phyloP scores from a whole-genome alignment of 2,888 invertebrate genomes.

The Lasioglossum morio region DNA sequence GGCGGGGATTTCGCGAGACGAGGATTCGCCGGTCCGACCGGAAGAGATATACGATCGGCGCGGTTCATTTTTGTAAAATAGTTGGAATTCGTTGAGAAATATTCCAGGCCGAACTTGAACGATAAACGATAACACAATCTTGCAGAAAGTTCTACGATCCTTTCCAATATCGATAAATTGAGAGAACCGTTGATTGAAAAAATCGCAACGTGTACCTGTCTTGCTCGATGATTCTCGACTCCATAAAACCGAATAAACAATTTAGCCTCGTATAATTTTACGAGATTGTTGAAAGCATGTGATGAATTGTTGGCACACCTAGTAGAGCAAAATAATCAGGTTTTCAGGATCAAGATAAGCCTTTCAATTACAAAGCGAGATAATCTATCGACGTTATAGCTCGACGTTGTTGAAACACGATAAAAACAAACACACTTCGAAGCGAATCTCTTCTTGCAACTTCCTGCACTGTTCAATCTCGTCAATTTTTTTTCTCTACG shows the following conservation, averaged over 20 bases:
- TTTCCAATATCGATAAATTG: not conserved
- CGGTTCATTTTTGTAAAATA: too few species aligned
- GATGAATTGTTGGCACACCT: not conserved
- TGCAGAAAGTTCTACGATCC: not conserved
- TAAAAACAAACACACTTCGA: not conserved
- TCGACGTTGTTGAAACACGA: not conserved
- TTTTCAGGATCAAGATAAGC: not conserved
- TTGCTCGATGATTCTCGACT: not conserved
- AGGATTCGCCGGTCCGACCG: constrained; percentile 6
- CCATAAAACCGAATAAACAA: not conserved
- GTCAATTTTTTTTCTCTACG: not conserved
- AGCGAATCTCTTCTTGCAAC: not conserved
- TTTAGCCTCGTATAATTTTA: not conserved
- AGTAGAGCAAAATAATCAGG: not conserved
- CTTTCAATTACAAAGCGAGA: not conserved
- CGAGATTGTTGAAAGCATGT: not conserved
- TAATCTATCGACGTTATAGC: not conserved
- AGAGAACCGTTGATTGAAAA: not conserved
- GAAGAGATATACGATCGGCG: not conserved
- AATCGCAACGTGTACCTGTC: not conserved
- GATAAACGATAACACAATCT: not conserved
- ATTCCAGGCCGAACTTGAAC: too few species aligned
- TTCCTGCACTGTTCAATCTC: not conserved
- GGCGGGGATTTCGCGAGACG: constrained; percentile 41
- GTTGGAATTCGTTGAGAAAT: too few species aligned